Evolutionary conservation across 2,797 vertebrate species (phyloP).

Genomic region (Cygnus olor): DNA sequence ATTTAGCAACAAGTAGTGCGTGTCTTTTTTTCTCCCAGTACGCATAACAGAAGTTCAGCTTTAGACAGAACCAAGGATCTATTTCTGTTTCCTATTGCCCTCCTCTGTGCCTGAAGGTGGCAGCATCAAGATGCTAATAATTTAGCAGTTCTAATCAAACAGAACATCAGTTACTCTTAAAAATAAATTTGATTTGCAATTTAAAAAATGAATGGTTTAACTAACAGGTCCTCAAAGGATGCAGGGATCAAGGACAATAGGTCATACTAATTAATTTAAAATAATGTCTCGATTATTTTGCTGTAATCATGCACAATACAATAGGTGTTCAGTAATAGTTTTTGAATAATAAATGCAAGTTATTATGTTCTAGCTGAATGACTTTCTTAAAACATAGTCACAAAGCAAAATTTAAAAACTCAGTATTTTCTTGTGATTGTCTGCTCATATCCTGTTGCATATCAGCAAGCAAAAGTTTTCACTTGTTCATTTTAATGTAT

Average conservation of each 20-base stretch:
- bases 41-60: not conserved
- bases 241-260: not conserved
- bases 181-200: constrained; percentile 12
- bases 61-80: not conserved
- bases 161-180: not conserved
- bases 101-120: constrained; percentile 20
- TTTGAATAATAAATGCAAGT: not conserved
- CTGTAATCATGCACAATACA: not conserved
- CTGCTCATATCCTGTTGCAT: not conserved
- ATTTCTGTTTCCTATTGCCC: not conserved
- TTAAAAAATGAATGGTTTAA: not conserved
- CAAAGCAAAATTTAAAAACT: not conserved
- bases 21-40: no score
- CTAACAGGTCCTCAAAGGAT: not conserved
- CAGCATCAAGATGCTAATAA: constrained; percentile 43
- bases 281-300: not conserved
- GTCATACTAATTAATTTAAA: not conserved
- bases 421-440: not conserved
- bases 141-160: not conserved
- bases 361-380: not conserved
- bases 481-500: not conserved
- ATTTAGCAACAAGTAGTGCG: not conserved
- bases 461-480: not conserved
- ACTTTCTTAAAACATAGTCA: not conserved
- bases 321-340: not conserved